Evolutionary conservation across 2,113 vertebrate species (phyloP), one percentile per base, ranked within the genome.

Genomic region (Bolborhynchus lineola): DNA sequence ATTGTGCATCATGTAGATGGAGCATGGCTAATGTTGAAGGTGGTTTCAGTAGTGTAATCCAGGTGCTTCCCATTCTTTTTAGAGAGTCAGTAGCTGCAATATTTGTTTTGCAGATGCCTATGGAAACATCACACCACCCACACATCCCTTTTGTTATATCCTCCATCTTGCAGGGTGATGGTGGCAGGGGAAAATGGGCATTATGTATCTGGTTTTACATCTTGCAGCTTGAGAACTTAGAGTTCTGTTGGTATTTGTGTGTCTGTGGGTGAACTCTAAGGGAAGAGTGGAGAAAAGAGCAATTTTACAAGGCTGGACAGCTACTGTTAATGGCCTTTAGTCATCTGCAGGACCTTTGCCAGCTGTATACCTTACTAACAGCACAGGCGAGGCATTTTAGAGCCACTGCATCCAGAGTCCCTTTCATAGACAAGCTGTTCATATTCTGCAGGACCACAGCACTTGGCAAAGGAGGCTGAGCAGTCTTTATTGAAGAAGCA

Each of bases 391-490:
- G 50, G 35, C 90, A 93, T 92, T 95, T 95, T 87, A 87, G 77
- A 92, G 55, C 35, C 35, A 31, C 49, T 14, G 3, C 67, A 88
- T 91, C 67, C 53, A 77, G 71, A 77, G 55, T 21, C 39, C 64
- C 68, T 96, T 94, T 96, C 75, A 59, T 28, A 74, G 78, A 44
- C 91, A 93, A 95, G 49, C 84, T 90, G 92, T 94, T 93, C 84
- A 28, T 88, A 76, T 71, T 85, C 93, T 86, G 87, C 90, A 93
- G 96, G 95, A 92, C 70, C 57, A 18, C 72, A 78, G 72, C 72
- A 60, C 60, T 93, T 80, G 75, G 28, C 2, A 2, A 85, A 83
- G 49, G 68, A 96, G 85, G 59, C 24, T 77, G 92, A 93, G 76
- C 94, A 88, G 9, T 93, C 55, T 77, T 95, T 95, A 80, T 63